Evolutionary conservation across 2,888 invertebrate genomes (phyloP).

Genomic region (Incurvaria masculella): DNA sequence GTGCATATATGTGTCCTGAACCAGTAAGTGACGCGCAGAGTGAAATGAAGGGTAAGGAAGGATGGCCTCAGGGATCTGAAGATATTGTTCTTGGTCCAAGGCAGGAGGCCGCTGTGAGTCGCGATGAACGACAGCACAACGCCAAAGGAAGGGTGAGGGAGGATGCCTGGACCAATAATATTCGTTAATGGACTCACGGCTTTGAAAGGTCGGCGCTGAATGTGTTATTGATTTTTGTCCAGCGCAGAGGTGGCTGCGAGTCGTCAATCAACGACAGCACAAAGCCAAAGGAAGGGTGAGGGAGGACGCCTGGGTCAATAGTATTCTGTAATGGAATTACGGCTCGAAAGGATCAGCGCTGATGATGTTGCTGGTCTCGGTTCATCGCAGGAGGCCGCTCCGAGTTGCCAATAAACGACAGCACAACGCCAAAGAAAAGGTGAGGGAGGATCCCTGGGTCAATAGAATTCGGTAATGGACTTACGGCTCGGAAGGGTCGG

Average conservation of each 20-base stretch:
- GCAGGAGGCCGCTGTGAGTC: conserved; percentile 82
- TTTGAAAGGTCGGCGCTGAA: conserved; percentile 57
- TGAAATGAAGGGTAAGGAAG: no score
- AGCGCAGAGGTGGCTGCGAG: conserved; percentile 86
- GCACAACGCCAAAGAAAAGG: conserved; percentile 71
- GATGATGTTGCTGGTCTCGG: conserved; percentile 61
- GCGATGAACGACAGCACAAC: conserved; percentile 84
- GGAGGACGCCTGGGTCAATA: conserved; percentile 41
- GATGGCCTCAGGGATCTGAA: conserved; percentile 49
- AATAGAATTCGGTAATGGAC: no score
- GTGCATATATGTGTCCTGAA: no score
- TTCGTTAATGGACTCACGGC: conserved; percentile 71
- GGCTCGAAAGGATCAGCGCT: no score
- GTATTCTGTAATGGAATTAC: conserved; percentile 11
- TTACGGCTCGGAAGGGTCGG: conserved; percentile 68
- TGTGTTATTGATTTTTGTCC: conserved; percentile 69
- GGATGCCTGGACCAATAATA: no score
- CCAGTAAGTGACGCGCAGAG: no score
- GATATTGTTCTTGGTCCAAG: conserved; percentile 76
- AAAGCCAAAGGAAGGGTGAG: no score
- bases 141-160: no score
- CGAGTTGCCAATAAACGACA: conserved; percentile 87
- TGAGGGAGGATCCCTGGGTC: no score
- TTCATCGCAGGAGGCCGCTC: conserved; percentile 86
- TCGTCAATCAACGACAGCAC: conserved; percentile 89